Evolutionary conservation across 35 echinoderm and acorn worm genomes (phyloP).

Genomic region (Strongylocentrotus purpuratus): DNA sequence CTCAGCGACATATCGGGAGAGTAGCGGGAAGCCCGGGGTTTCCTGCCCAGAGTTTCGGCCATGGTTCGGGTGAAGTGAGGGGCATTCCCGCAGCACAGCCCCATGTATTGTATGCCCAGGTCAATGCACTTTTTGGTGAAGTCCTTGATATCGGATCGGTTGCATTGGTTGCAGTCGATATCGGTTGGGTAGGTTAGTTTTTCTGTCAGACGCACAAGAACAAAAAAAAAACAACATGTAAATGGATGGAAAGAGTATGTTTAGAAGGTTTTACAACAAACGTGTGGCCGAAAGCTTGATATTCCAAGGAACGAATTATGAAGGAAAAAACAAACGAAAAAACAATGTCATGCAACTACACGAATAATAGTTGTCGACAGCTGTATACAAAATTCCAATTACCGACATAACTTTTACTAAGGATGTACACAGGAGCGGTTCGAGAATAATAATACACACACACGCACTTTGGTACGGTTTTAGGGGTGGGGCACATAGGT

Average conservation of each 20-base stretch:
- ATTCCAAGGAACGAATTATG: too few relatives aligned
- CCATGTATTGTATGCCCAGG: conserved; percentile 78
- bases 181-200: conserved; percentile 58
- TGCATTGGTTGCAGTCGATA: conserved; percentile 53
- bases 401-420: too few relatives aligned
- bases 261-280: neutral
- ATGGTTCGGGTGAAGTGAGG: conserved; percentile 77
- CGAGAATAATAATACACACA: too few relatives aligned
- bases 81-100: conserved; percentile 81
- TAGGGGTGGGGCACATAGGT: too few relatives aligned
- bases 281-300: too few relatives aligned
- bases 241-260: neutral
- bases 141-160: conserved; percentile 57
- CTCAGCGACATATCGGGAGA: conserved; percentile 69
- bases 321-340: too few relatives aligned
- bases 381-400: too few relatives aligned
- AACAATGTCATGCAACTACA: too few relatives aligned
- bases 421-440: too few relatives aligned
- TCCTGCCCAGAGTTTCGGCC: conserved; percentile 77
- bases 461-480: too few relatives aligned
- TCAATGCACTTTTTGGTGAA: conserved; percentile 61
- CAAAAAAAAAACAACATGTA: neutral
- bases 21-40: conserved; percentile 69
- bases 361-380: too few relatives aligned
- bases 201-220: conserved; percentile 32